Evolutionary conservation across 2,888 invertebrate genomes (phyloP).

Genomic region (Eurytoma adleriae): DNA sequence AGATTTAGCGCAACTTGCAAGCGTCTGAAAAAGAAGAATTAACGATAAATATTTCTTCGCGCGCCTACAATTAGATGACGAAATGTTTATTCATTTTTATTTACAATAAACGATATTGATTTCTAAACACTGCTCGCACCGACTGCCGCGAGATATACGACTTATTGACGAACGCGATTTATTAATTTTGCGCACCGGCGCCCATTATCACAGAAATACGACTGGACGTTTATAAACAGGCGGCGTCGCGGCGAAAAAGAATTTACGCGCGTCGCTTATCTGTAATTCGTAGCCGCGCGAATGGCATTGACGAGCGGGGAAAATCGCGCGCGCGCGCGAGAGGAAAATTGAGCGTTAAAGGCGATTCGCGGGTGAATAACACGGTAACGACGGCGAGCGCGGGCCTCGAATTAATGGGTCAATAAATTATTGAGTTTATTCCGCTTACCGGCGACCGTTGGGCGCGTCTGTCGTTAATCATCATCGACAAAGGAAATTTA

Average conservation of each 20-base stretch:
- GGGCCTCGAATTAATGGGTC: conserved; percentile 51
- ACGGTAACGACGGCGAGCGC: conserved; percentile 38
- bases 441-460: conserved; percentile 44
- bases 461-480: conserved; percentile 51
- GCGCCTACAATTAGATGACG: neutral
- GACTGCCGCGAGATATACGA: neutral
- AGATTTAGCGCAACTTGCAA: neutral
- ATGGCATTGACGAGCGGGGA: neutral
- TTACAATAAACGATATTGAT: neutral
- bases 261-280: no score
- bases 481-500: conserved; percentile 53
- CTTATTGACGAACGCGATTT: conserved; percentile 31
- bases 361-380: conserved; percentile 43
- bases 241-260: no score
- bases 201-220: neutral
- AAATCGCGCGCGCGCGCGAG: conserved; percentile 13
- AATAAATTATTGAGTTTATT: conserved; percentile 57
- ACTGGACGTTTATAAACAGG: neutral
- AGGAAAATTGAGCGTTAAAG: conserved; percentile 30
- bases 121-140: neutral
- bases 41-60: neutral
- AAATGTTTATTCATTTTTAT: conserved; percentile 20
- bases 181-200: conserved; percentile 22
- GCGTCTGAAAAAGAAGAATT: neutral
- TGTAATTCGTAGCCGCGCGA: neutral